These are phyloP conservation scores for Chaetoderma sp. DNA, from an alignment of 2,888 invertebrate genomes.

Conservation along the genomic window DNA sequence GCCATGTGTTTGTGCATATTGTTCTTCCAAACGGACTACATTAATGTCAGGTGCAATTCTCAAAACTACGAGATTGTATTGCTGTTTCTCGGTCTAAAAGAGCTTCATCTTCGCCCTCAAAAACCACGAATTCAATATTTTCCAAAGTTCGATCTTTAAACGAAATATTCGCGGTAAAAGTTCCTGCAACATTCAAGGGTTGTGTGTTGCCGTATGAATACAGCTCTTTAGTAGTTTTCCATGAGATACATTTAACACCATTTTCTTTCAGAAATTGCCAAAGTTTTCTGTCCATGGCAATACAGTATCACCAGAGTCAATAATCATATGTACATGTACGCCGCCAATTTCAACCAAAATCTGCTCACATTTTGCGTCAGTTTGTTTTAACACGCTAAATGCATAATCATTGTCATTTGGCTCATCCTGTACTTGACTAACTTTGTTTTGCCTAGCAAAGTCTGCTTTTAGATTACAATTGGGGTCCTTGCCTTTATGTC, in stretches of 20 bases:
- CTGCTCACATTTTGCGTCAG: not conserved
- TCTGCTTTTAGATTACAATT: too few species aligned
- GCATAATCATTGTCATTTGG: conserved; percentile 1
- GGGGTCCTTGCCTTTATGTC: not conserved
- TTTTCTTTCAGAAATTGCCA: conserved; percentile 10
- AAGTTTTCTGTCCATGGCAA: conserved; percentile 6
- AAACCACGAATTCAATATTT: not conserved
- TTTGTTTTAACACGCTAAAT: not conserved
- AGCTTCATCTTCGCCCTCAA: not conserved
- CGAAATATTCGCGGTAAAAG: not conserved
- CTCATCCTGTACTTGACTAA: not conserved
- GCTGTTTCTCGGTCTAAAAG: not conserved
- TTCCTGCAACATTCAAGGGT: too few species aligned
- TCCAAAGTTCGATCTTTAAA: not conserved
- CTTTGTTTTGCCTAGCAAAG: too few species aligned
- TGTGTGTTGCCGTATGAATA: conserved; percentile 28
- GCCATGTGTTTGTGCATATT: too few species aligned
- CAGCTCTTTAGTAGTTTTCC: conserved; percentile 11
- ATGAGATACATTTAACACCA: conserved; percentile 3
- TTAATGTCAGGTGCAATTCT: not conserved
- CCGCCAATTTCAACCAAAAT: not conserved
- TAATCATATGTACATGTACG: not conserved
- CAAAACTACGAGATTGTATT: not conserved
- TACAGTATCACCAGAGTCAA: conserved; percentile 11
- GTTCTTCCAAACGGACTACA: too few species aligned